Conservation (phyloP, 2,888 invertebrate genomes). For the Machimus atricapillus region DNA sequence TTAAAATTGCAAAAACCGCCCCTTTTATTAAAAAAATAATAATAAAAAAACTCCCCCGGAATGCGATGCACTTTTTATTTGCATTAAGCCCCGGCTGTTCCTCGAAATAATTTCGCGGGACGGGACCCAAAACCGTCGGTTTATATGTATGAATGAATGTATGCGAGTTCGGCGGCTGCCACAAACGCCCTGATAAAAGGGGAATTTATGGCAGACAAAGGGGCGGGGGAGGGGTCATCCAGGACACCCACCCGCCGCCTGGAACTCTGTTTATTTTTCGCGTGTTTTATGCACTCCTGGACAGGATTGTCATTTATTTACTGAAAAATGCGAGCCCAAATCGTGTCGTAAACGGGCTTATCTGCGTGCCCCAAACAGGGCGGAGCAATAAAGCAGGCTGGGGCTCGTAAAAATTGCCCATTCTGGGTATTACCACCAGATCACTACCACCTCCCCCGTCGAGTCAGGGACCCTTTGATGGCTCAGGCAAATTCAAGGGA, state of each 20-base stretch:
- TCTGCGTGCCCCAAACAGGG: not conserved
- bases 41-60: not conserved
- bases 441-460: not conserved
- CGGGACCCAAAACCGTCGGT: not conserved
- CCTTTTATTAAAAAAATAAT: not conserved
- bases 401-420: not conserved
- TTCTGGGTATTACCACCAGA: not conserved
- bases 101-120: not conserved
- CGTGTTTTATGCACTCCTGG: not conserved
- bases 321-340: constrained; percentile 5
- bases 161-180: not conserved
- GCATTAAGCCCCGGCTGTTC: not conserved
- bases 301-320: not conserved
- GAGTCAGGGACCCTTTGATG: not conserved
- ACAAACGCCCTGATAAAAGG: not conserved
- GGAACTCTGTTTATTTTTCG: not conserved
- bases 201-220: not conserved
- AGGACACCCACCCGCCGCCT: not conserved
- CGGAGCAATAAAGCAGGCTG: not conserved
- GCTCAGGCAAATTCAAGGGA: not conserved
- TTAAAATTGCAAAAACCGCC: constrained; percentile 10
- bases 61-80: not conserved
- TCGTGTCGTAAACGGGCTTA: constrained; percentile 3
- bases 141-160: not conserved
- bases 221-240: not conserved